Evolutionary conservation across 2,113 vertebrate genomes (phyloP), one percentile per base, ranked within the genome.

Genomic region (Melanerpes aurifrons): DNA sequence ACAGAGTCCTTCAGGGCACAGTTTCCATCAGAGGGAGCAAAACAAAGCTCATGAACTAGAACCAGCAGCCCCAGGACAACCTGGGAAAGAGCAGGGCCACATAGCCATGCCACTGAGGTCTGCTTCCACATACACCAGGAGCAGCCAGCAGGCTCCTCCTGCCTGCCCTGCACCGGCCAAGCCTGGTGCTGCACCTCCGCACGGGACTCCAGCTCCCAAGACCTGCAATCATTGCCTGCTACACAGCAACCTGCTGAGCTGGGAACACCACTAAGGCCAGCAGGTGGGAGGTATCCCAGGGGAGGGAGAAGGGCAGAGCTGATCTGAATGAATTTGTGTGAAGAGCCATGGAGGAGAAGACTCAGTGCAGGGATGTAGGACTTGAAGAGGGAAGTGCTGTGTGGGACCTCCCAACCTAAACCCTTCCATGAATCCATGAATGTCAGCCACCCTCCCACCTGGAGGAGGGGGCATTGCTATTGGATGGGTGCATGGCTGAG

Each of bases 191-290:
- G n/a, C 56, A 43, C 16, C 66, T 76, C 50, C 21, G 8, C 10
- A 8, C 25, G 63, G 81, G 76, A 50, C 48, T 84, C 48, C 32
- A 19, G 3, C 31, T 68, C 53, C 56, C 7, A 3, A 25, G 68
- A 5, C 40, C 48, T 15, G 4, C 24, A 6, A 5, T 5, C 35
- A 2, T 6, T 37, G 45, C n/a, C 19, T 82, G 86, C 73, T 86
- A 78, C 77, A 75, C 40, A 66, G 50, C 1, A 12, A 18, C 6
- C 0, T 3, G 10, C 6, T 26, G 32, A 72, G 22, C 80, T 86
- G 77, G 88, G 73, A 78, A 24, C 1, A 1, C 84, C 67, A 29
- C 89, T 95, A 95, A 95, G 94, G 92, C 95, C 91, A 87, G 91
- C 89, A 94, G 76, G 80, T 67, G 35, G 91, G 80, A 94, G 78